Percentiles rank a stretch among this genome's conserved stretches.
Evolutionary conservation across 2,888 invertebrate genomes (phyloP).

Genomic region (Beris morrisii): DNA sequence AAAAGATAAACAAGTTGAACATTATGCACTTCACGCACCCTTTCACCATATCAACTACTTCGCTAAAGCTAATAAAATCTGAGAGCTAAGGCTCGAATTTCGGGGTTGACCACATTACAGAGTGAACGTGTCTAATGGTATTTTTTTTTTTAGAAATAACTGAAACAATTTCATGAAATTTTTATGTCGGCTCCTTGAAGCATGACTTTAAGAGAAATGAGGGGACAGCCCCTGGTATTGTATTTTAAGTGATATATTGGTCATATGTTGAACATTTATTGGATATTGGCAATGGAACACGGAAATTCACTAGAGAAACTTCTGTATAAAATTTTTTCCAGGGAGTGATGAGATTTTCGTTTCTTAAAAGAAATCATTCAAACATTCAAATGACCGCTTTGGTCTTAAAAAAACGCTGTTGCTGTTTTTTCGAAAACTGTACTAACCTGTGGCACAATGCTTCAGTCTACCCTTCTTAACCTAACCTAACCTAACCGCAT

Average conservation of each 20-base stretch:
- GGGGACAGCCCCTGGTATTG: constrained; percentile 1
- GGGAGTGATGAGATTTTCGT: no score
- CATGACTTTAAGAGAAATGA: not conserved
- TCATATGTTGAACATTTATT: constrained; percentile 13
- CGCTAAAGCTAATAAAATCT: constrained; percentile 1
- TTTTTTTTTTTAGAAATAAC: constrained; percentile 1
- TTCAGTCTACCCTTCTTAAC: no score
- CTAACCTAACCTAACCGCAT: no score
- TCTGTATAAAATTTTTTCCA: no score
- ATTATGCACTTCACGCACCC: constrained; percentile 29
- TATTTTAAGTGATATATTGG: constrained; percentile 2
- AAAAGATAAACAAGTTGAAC: constrained; percentile 37
- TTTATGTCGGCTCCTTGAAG: constrained; percentile 10
- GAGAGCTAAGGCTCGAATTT: constrained; percentile 3
- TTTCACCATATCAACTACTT: not conserved
- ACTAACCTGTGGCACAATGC: no score
- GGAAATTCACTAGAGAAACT: not conserved
- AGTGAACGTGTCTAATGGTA: constrained; percentile 17
- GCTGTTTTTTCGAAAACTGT: no score
- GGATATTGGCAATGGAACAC: not conserved
- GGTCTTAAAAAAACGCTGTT: no score
- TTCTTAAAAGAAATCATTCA: no score
- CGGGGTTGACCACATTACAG: constrained; percentile 23
- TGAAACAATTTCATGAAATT: constrained; percentile 23
- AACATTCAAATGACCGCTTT: no score